Evolutionary conservation across 1,140 invertebrate species (phyloP).

Genomic region (Tetraneura akinire): DNA sequence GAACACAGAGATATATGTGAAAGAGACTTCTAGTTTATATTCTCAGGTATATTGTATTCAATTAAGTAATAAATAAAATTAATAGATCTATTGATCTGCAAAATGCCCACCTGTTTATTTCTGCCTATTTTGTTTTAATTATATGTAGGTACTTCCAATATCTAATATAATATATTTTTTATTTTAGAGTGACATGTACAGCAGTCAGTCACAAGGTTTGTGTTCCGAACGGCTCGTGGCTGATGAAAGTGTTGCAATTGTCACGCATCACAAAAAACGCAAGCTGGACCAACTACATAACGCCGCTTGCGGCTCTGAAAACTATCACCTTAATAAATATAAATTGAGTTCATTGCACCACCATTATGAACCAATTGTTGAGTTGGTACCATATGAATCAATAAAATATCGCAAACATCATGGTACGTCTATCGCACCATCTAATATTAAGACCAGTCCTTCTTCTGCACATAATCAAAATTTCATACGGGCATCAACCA

Average conservation of each 20-base stretch:
- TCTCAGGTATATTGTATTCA: no score
- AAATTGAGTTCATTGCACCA: constrained; percentile 46
- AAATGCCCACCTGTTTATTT: no score
- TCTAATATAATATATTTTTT: background rate
- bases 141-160: background rate
- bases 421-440: constrained; percentile 40
- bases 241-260: constrained; percentile 42
- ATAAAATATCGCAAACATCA: constrained; percentile 50
- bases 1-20: no score
- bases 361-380: constrained; percentile 40
- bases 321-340: constrained; percentile 44
- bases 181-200: constrained; percentile 48
- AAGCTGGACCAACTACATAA: constrained; percentile 53
- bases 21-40: no score
- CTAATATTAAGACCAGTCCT: constrained; percentile 52
- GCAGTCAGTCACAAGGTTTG: constrained; percentile 50
- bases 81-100: no score
- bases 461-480: constrained; percentile 59
- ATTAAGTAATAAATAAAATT: no score
- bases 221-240: constrained; percentile 48
- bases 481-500: constrained; percentile 70
- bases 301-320: constrained; percentile 47
- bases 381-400: constrained; percentile 46
- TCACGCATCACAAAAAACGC: constrained; percentile 54
- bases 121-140: no score